phyloP scores from a whole-genome alignment of 2,797 vertebrate species.

The Synanceia verrucosa region DNA sequence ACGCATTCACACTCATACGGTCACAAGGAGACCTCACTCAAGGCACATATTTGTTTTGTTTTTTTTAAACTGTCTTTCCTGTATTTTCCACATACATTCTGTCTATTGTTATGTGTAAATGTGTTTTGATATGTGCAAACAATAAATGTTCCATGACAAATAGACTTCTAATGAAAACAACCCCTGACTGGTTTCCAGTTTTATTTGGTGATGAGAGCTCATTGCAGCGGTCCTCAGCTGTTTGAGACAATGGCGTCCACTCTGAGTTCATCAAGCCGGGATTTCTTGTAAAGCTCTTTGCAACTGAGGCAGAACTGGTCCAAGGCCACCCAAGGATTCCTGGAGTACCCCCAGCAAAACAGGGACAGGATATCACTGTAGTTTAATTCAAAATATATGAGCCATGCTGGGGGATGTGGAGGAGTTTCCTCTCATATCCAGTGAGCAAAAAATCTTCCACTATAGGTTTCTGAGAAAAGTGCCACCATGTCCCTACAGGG shows the following conservation, averaged over 20 bases:
- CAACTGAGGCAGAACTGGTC: background rate
- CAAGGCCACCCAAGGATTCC: slow-evolving; percentile 18
- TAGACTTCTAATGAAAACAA: slow-evolving; percentile 31
- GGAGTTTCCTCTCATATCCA: background rate
- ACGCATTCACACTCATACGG: slow-evolving; percentile 14
- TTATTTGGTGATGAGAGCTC: slow-evolving; percentile 41
- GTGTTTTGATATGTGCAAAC: slow-evolving; percentile 60
- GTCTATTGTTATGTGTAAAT: slow-evolving; percentile 55
- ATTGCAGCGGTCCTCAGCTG: slow-evolving; percentile 5
- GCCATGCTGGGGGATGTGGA: background rate
- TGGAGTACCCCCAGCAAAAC: slow-evolving; percentile 1
- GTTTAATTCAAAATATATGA: slow-evolving; percentile 18
- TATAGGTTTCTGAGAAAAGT: background rate
- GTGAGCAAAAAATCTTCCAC: background rate
- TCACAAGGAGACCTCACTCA: slow-evolving; percentile 64
- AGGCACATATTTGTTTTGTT: slow-evolving; percentile 77
- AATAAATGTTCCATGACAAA: slow-evolving; percentile 70
- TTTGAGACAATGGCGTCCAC: slow-evolving; percentile 15
- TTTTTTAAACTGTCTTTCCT: slow-evolving; percentile 11
- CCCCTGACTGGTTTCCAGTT: slow-evolving; percentile 34
- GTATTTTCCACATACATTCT: slow-evolving; percentile 35
- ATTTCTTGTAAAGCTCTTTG: slow-evolving; percentile 17
- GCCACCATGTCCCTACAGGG: background rate
- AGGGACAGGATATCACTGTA: background rate
- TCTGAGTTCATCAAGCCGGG: slow-evolving; percentile 4